Percentiles rank a stretch among this genome's conserved stretches.
Conservation (phyloP, 1,140 invertebrate species). For the Apis laboriosa region DNA sequence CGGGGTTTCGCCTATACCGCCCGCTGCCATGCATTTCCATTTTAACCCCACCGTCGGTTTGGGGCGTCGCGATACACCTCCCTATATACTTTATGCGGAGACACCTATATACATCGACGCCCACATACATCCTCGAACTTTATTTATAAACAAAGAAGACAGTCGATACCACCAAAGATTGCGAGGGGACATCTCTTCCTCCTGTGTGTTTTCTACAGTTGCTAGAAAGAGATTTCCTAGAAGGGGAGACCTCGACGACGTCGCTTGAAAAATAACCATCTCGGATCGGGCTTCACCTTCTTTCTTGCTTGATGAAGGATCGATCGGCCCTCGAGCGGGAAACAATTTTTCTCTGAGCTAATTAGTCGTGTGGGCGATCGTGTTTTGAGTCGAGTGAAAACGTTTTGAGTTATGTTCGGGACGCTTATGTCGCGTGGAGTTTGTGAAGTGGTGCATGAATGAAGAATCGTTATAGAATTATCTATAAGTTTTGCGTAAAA, state of each 20-base stretch:
- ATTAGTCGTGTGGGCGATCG: slow-evolving; percentile 4
- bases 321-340: not conserved
- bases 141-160: slow-evolving; percentile 54
- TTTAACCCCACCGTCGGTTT: slow-evolving; percentile 60
- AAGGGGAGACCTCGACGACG: not conserved
- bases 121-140: slow-evolving; percentile 24
- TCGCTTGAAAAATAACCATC: slow-evolving; percentile 24
- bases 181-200: slow-evolving; percentile 12
- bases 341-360: slow-evolving; percentile 11
- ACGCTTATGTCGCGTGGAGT: not conserved
- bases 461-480: no score
- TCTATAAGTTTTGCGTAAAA: no score
- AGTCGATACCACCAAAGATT: slow-evolving; percentile 39
- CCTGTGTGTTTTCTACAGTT: not conserved
- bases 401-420: not conserved
- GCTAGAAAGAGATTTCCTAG: slow-evolving; percentile 32
- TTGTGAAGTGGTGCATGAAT: no score
- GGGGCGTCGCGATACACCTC: slow-evolving; percentile 35
- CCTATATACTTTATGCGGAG: slow-evolving; percentile 47
- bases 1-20: slow-evolving; percentile 70
- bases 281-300: not conserved
- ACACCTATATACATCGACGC: slow-evolving; percentile 46
- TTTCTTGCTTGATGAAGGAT: slow-evolving; percentile 2
- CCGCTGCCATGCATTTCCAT: slow-evolving; percentile 74
- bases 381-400: not conserved